Percentiles rank a stretch among this genome's conserved stretches.
Conservation (phyloP, 2,888 invertebrate species). For the Laothoe populi region DNA sequence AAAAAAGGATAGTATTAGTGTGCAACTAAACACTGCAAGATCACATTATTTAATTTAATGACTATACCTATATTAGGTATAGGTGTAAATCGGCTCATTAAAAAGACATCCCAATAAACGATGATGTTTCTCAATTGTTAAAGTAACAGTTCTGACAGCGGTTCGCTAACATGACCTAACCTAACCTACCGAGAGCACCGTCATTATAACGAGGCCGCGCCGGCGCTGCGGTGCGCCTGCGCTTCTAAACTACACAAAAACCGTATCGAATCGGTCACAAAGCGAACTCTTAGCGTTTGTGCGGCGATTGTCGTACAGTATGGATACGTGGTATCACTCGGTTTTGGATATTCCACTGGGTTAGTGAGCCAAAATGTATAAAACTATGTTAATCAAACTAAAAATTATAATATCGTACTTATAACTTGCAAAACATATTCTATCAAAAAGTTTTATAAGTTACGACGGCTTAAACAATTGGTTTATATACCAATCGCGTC, state of each 20-base stretch:
- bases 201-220: conserved; percentile 54
- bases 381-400: background rate
- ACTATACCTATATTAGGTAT: background rate
- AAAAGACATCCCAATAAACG: conserved; percentile 7
- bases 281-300: conserved; percentile 50
- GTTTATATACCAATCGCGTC: background rate
- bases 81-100: background rate
- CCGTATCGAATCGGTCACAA: conserved; percentile 73
- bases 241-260: conserved; percentile 63
- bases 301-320: conserved; percentile 27
- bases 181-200: conserved; percentile 55
- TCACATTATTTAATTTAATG: background rate
- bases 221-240: conserved; percentile 29
- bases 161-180: conserved; percentile 56
- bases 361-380: no score
- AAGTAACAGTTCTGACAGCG: conserved; percentile 39
- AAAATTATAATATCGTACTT: background rate
- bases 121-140: conserved; percentile 28
- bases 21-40: background rate
- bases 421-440: background rate
- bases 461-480: no score
- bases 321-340: background rate
- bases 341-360: background rate
- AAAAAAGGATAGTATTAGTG: no score
- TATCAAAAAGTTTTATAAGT: no score